These are phyloP conservation scores for Pachycephala philippinensis DNA, from an alignment of 2,113 vertebrate genomes.

Conservation along the genomic window DNA sequence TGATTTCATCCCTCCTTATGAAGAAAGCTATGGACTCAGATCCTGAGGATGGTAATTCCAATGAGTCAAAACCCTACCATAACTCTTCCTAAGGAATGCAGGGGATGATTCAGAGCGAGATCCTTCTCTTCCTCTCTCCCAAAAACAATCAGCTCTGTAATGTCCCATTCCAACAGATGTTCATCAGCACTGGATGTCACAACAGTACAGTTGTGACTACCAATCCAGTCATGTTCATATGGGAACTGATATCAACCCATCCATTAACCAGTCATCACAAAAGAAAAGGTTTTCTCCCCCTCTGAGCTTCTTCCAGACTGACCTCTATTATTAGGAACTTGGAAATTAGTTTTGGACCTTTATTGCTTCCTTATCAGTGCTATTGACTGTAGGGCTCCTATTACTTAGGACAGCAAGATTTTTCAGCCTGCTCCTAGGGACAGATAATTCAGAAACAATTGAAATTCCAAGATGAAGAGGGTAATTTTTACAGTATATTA, in stretches of 20 bases:
- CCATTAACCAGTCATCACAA: background rate
- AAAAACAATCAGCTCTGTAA: background rate
- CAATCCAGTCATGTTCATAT: background rate
- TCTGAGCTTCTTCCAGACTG: background rate
- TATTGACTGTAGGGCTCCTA: background rate
- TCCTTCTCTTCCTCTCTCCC: background rate
- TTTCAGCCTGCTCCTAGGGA: background rate
- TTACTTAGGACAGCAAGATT: background rate
- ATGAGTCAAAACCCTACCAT: background rate
- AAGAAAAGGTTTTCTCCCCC: background rate
- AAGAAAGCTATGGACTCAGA: background rate
- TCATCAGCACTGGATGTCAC: background rate
- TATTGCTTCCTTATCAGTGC: background rate
- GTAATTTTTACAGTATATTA: background rate
- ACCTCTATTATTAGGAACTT: background rate
- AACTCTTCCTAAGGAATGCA: background rate
- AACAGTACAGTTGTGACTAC: background rate
- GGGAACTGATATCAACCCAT: background rate
- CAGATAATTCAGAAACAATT: background rate
- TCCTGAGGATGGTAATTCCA: background rate
- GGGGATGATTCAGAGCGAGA: background rate
- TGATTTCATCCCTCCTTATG: background rate
- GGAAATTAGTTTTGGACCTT: background rate
- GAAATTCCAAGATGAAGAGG: background rate
- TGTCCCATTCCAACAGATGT: background rate